These are phyloP conservation scores for Reticulitermes lucifugus DNA, from an alignment of 2,888 invertebrate genomes.

Conservation along the genomic window DNA sequence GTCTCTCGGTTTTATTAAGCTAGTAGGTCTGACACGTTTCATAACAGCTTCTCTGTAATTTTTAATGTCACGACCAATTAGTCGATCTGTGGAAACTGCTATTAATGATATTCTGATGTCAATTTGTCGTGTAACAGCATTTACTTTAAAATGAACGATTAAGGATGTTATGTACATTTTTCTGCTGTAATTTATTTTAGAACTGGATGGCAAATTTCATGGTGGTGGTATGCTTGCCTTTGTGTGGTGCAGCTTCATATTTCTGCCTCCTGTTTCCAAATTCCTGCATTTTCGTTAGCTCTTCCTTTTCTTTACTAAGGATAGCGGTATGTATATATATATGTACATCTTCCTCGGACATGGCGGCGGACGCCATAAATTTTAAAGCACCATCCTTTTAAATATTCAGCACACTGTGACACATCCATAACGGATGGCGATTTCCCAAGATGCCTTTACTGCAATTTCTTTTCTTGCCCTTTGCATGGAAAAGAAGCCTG, in stretches of 20 bases:
- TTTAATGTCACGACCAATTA: too few species aligned
- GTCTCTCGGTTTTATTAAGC: too few species aligned
- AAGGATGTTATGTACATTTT: background rate
- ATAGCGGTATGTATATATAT: constrained; percentile 23
- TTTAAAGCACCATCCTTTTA: constrained; percentile 45
- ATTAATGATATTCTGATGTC: background rate
- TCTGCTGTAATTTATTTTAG: background rate
- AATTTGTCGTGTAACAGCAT: background rate
- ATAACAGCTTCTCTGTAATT: too few species aligned
- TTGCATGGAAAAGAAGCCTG: constrained; percentile 57
- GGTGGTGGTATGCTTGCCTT: background rate
- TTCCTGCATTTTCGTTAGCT: background rate
- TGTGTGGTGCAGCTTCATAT: constrained; percentile 7
- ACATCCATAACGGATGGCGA: constrained; percentile 50
- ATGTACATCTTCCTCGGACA: constrained; percentile 40
- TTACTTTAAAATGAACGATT: background rate
- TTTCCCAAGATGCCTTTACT: constrained; percentile 53
- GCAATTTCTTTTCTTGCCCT: constrained; percentile 56
- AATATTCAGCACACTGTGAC: constrained; percentile 52
- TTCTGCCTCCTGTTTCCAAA: background rate
- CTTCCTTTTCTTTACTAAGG: constrained; percentile 30
- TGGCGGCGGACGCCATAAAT: constrained; percentile 41
- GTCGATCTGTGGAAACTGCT: background rate
- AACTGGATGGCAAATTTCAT: background rate
- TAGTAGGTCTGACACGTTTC: too few species aligned